phyloP scores from a whole-genome alignment of 2,113 vertebrate species.

The Rhynchopsitta pachyrhyncha region DNA sequence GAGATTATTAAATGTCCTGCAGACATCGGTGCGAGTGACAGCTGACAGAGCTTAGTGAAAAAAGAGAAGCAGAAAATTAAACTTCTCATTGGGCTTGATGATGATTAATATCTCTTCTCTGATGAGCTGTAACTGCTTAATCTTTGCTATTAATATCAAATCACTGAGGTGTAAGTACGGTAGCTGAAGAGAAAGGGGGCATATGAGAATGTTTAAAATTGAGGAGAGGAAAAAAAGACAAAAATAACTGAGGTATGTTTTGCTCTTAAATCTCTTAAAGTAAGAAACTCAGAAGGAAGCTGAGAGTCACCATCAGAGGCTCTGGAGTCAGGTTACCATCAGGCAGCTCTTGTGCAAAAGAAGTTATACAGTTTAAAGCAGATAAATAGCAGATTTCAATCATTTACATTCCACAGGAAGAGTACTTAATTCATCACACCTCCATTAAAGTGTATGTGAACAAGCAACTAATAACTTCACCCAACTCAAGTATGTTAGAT shows the following conservation, averaged over 20 bases:
- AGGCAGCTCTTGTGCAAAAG: neutral
- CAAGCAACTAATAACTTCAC: neutral
- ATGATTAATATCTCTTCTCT: conserved; percentile 73
- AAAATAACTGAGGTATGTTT: neutral
- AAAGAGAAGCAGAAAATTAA: conserved; percentile 58
- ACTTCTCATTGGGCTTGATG: conserved; percentile 65
- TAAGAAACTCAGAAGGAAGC: neutral
- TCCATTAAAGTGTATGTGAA: neutral
- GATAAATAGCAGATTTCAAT: neutral
- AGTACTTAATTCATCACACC: conserved; percentile 16
- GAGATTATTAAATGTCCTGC: conserved; percentile 26
- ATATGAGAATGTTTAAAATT: neutral
- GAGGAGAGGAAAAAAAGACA: neutral
- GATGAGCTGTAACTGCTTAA: conserved; percentile 63
- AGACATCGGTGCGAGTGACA: neutral
- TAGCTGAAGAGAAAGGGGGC: neutral
- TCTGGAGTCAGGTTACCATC: neutral
- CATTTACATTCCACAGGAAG: neutral
- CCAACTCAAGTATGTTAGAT: neutral
- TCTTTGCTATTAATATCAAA: conserved; percentile 65
- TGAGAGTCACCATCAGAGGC: neutral
- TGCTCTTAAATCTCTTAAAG: neutral
- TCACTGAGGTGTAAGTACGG: conserved; percentile 27
- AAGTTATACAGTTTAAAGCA: neutral
- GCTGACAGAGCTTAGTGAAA: neutral